These are phyloP conservation scores for Naja naja DNA, from an alignment of 2,113 vertebrate species.

Conservation along the genomic window DNA sequence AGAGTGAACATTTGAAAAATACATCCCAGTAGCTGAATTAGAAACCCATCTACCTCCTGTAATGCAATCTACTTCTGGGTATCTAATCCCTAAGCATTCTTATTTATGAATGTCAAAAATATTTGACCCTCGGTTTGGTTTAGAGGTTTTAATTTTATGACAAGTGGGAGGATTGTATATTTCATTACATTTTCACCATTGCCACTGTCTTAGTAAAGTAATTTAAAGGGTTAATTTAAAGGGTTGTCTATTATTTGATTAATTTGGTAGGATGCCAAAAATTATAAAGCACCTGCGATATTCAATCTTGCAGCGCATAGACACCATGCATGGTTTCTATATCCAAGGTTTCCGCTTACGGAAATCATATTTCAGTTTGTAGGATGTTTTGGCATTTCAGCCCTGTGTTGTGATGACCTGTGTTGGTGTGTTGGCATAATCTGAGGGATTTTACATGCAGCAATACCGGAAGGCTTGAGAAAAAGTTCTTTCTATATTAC, in stretches of 20 bases:
- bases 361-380: constrained; percentile 4
- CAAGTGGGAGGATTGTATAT: not conserved
- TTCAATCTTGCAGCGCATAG: not conserved
- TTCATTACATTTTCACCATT: not conserved
- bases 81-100: not conserved
- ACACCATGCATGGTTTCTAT: not conserved
- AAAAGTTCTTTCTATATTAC: constrained; percentile 63
- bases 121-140: not conserved
- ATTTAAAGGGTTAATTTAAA: not conserved
- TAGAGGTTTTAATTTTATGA: not conserved
- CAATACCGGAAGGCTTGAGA: constrained; percentile 37
- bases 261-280: not conserved
- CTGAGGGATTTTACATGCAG: constrained; percentile 61
- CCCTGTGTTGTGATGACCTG: constrained; percentile 10
- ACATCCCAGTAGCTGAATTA: not conserved
- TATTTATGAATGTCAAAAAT: not conserved
- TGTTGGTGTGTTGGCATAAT: constrained; percentile 41
- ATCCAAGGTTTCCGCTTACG: not conserved
- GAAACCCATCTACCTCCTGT: not conserved
- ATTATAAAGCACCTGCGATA: not conserved
- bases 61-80: not conserved
- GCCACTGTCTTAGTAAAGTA: not conserved
- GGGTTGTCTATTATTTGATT: not conserved
- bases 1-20: not conserved
- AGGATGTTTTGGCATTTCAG: not conserved